Conservation (phyloP, 2,797 vertebrate species). For the Gallinago stenura region DNA sequence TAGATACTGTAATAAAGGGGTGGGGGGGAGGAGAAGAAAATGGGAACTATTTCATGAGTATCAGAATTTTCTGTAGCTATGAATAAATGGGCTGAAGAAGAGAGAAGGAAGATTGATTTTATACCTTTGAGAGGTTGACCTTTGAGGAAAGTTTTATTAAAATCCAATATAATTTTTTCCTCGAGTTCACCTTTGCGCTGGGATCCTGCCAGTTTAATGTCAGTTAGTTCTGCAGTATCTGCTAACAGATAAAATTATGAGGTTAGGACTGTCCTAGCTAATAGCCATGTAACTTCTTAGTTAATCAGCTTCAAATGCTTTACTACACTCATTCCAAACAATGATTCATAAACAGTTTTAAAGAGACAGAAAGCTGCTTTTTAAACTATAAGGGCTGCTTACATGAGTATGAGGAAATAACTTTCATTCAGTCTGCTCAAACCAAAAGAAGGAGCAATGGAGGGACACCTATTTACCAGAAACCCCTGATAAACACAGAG, state of each 20-base stretch:
- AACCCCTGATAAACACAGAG: neutral
- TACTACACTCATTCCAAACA: neutral
- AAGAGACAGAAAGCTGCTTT: slow-evolving; percentile 16
- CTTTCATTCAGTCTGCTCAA: neutral
- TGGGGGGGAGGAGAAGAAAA: neutral
- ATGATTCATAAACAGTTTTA: slow-evolving; percentile 2
- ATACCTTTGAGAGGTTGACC: slow-evolving; percentile 6
- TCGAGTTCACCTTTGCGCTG: neutral
- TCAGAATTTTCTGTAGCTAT: slow-evolving; percentile 4
- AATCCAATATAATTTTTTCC: slow-evolving; percentile 41
- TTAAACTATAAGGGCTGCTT: neutral
- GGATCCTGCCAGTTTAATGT: slow-evolving; percentile 26
- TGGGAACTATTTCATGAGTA: neutral
- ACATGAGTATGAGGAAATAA: neutral
- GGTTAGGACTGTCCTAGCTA: neutral
- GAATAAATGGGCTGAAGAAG: slow-evolving; percentile 11
- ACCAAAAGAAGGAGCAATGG: neutral
- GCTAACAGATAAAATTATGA: slow-evolving; percentile 17
- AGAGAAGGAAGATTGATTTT: slow-evolving; percentile 39
- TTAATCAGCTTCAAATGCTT: neutral
- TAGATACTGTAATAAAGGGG: neutral
- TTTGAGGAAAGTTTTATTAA: slow-evolving; percentile 59
- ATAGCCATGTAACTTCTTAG: neutral
- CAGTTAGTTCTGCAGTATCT: neutral
- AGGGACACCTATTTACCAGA: neutral